Base-by-base conservation (phyloP, 2,113 vertebrate genomes). In the Martes martes region DNA sequence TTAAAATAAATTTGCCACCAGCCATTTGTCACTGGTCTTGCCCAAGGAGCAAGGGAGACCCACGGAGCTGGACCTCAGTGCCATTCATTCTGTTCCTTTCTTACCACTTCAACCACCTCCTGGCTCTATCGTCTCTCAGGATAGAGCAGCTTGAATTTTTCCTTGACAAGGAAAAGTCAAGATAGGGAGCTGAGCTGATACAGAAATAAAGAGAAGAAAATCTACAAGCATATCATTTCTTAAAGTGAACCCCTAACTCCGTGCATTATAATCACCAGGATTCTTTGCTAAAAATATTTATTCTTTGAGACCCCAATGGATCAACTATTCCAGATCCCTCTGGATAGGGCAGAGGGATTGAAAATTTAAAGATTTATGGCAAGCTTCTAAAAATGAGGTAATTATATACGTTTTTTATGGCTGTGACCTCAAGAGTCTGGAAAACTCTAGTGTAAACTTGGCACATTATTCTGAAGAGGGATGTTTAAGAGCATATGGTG, bases 1-100 rank as follows among this genome's bases (percentile, higher is more conserved):
- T 93, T 67, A 67, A 94, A 59, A 79, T 83, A 83, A 26, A 84
- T n/a, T 55, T 81, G n/a, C 9, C 50, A 21, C 24, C 24, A 47
- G 33, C 6, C n/a, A 67, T 31, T 67, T 67, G 28, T 33, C 31
- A 67, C 63, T 16, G 11, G 0, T 28, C 26, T 76, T 81, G 10
- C 33, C 11, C 19, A 19, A 82, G 57, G 2, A 67, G 7, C 7
- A 84, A 11, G 11, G 26, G 31, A 91, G 8, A 18, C 8, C 45
- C 1, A 26, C 0, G 7, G n/a, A 10, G 6, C 4, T 42, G 14
- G 15, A 6, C 18, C 16, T 23, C 2, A 11, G 3, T 91, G 45
- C 18, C 7, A 15, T 36, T 69, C 16, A 26, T 33, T 26, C 3
- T 65, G 21, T 90, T 76, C 4, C 28, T 65, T 81, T 21, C 21